phyloP scores from a whole-genome alignment of 2,797 vertebrate species.

The Acestrorhynchus altus region DNA sequence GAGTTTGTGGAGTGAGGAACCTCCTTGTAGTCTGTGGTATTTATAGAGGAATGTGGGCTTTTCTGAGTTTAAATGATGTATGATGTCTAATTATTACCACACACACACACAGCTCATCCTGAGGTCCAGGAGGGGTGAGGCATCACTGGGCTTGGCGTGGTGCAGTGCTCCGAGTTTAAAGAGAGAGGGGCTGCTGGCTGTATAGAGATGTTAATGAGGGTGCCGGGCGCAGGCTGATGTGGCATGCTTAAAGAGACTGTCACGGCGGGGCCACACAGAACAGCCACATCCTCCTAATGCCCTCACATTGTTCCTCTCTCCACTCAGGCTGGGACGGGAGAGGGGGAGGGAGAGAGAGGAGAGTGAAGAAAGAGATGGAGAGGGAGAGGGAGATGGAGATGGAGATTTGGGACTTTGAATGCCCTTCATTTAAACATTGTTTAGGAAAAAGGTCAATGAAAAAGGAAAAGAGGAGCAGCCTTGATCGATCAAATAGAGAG shows the following conservation, averaged over 20 bases:
- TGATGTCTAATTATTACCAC: neutral
- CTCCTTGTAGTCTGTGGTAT: neutral
- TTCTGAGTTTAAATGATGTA: neutral
- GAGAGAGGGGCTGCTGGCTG: conserved; percentile 20
- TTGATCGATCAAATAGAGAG: neutral
- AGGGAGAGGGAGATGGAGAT: neutral
- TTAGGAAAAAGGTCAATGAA: neutral
- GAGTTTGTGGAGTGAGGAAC: neutral
- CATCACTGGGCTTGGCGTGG: neutral
- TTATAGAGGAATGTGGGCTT: neutral
- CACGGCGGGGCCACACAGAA: conserved; percentile 50
- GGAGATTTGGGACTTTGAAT: neutral
- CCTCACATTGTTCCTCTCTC: conserved; percentile 54
- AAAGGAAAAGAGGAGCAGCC: neutral
- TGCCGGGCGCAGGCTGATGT: conserved; percentile 45
- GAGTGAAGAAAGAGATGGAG: conserved; percentile 16
- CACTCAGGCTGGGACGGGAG: conserved; percentile 32
- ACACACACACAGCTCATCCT: conserved; percentile 3
- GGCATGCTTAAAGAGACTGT: conserved; percentile 52
- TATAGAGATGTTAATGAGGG: conserved; percentile 63
- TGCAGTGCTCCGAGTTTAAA: conserved; percentile 42
- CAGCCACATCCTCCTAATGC: conserved; percentile 49
- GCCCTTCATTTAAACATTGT: neutral
- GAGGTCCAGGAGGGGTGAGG: conserved; percentile 23
- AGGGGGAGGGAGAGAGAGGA: conserved; percentile 30